These are phyloP conservation scores for Alligator sinensis DNA, from an alignment of 2,113 vertebrate species.

Conservation along the genomic window DNA sequence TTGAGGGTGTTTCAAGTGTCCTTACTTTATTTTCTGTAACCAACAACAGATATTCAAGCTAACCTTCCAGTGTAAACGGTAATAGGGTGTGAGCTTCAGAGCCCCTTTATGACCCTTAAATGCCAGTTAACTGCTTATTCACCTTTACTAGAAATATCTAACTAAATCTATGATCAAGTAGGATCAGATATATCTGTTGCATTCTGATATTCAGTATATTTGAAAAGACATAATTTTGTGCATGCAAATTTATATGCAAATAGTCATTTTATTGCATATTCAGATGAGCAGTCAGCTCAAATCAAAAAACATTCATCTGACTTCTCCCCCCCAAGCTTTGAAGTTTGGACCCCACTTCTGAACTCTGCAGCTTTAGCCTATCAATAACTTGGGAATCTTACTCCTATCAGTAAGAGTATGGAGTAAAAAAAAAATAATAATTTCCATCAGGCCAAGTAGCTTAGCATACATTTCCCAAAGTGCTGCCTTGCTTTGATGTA, in stretches of 20 bases:
- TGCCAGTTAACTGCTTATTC: not conserved
- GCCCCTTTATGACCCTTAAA: not conserved
- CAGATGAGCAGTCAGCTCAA: not conserved
- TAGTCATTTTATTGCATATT: not conserved
- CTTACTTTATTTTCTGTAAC: no score
- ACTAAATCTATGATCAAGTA: not conserved
- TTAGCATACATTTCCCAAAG: not conserved
- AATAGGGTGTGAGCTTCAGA: not conserved
- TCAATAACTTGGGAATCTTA: not conserved
- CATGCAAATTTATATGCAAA: not conserved
- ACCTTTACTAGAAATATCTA: not conserved
- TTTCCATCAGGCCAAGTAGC: not conserved
- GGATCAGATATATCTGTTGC: not conserved
- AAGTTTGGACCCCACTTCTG: not conserved
- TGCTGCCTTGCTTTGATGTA: not conserved
- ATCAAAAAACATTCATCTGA: not conserved
- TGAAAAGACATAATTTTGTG: not conserved
- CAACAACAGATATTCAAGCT: no score
- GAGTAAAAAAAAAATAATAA: not conserved
- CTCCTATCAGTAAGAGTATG: not conserved
- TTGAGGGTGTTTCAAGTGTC: not conserved
- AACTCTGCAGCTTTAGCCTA: not conserved
- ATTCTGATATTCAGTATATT: not conserved
- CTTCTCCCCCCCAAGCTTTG: not conserved
- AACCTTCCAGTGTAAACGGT: not conserved